A percentile compares a stretch with the other conserved stretches of the same genome.
phyloP scores from a whole-genome alignment of 2,888 invertebrate species.

The Drosophila parthenogenetica region DNA sequence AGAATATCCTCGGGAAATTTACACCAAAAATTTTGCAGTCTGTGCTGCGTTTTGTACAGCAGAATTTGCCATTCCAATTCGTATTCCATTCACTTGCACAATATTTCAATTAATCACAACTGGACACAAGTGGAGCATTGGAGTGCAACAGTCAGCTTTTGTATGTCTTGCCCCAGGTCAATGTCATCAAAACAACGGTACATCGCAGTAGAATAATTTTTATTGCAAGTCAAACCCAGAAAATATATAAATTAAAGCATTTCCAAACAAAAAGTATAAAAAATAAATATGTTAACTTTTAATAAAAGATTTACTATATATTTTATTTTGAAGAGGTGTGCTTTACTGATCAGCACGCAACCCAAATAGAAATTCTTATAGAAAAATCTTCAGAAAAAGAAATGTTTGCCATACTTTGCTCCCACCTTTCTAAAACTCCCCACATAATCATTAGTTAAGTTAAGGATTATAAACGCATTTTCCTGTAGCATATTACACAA shows the following conservation, averaged over 20 bases:
- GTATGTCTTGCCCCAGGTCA: constrained; percentile 14
- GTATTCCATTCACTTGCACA: constrained; percentile 67
- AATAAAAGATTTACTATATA: no score
- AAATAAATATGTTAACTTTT: no score
- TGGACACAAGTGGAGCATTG: constrained; percentile 65
- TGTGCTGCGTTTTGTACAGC: constrained; percentile 52
- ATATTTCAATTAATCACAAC: constrained; percentile 75
- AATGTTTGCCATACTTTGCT: no score
- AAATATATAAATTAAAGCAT: no score
- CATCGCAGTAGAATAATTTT: background rate
- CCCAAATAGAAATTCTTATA: no score
- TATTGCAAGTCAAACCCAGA: background rate
- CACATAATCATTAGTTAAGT: no score
- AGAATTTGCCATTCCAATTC: constrained; percentile 63
- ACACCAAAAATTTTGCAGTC: constrained; percentile 39
- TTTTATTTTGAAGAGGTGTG: no score
- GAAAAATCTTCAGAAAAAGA: no score
- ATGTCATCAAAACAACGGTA: background rate
- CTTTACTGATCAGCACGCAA: no score
- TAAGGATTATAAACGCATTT: background rate
- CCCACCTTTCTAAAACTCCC: no score
- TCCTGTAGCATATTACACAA: constrained; percentile 7
- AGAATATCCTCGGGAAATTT: constrained; percentile 70
- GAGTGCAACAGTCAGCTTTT: background rate
- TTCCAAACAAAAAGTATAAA: no score